Evolutionary conservation across 2,888 invertebrate genomes (phyloP).

Genomic region (Morpho helenor): DNA sequence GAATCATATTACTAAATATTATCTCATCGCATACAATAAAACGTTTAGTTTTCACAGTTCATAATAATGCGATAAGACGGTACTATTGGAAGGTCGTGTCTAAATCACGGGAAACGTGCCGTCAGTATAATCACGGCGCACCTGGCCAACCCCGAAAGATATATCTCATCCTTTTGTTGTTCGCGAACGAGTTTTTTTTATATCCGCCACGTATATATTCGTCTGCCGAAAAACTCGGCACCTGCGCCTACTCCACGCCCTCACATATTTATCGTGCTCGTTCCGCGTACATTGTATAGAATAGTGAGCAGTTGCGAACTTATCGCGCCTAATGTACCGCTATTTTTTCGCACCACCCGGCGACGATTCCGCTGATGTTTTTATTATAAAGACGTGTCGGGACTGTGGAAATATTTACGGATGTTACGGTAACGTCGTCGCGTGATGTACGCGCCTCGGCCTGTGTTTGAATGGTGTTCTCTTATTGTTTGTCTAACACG

Average conservation of each 20-base stretch:
- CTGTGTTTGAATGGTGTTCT: slow-evolving; percentile 39
- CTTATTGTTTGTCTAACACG: slow-evolving; percentile 42
- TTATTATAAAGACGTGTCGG: slow-evolving; percentile 71
- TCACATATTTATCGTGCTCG: slow-evolving; percentile 38
- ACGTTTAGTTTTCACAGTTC: slow-evolving; percentile 1
- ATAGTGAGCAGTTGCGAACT: slow-evolving; percentile 49
- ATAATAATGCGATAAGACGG: neutral
- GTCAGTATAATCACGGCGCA: slow-evolving; percentile 70
- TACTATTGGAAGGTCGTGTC: slow-evolving; percentile 54
- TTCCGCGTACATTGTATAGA: slow-evolving; percentile 27
- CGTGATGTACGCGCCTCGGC: slow-evolving; percentile 48
- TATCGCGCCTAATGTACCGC: slow-evolving; percentile 64
- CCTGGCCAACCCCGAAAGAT: slow-evolving; percentile 47
- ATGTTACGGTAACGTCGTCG: slow-evolving; percentile 49
- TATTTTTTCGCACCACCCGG: slow-evolving; percentile 43
- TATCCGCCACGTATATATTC: slow-evolving; percentile 37
- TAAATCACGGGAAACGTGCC: slow-evolving; percentile 69
- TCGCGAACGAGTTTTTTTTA: slow-evolving; percentile 68
- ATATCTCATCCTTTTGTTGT: slow-evolving; percentile 56
- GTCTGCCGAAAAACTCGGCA: slow-evolving; percentile 41
- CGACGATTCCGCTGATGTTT: slow-evolving; percentile 59
- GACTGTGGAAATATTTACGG: slow-evolving; percentile 59
- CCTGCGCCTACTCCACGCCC: slow-evolving; percentile 54
- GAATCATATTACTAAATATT: no score
- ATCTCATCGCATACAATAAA: neutral